phyloP scores from a whole-genome alignment of 2,797 vertebrate genomes.

The Coilia nasus region DNA sequence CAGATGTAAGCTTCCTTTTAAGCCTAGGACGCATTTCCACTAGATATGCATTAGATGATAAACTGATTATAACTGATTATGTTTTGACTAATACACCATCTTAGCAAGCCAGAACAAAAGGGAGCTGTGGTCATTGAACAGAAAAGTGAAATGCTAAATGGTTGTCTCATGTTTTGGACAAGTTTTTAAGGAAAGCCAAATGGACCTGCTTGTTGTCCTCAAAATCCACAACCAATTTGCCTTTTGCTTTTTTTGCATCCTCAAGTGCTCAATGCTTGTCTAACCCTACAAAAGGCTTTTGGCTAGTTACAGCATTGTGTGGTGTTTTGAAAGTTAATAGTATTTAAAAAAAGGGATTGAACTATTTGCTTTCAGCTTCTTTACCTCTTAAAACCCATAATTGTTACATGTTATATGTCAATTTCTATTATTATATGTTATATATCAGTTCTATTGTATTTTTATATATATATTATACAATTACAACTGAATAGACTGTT shows the following conservation, averaged over 20 bases:
- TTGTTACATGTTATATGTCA: neutral
- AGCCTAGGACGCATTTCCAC: neutral
- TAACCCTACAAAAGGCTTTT: neutral
- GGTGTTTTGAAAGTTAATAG: neutral
- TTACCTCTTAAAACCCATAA: neutral
- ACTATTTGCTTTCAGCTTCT: neutral
- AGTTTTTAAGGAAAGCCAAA: conserved; percentile 12
- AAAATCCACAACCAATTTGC: conserved; percentile 11
- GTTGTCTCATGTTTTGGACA: conserved; percentile 13
- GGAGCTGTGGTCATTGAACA: neutral
- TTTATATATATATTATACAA: neutral
- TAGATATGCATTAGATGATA: neutral
- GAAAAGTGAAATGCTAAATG: neutral
- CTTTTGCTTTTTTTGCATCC: neutral
- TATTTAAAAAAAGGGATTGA: neutral
- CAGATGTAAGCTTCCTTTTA: neutral
- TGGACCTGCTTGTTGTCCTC: conserved; percentile 3
- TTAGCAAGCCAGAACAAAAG: neutral
- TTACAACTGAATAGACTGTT: neutral
- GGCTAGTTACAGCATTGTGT: neutral
- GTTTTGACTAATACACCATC: neutral
- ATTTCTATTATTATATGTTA: neutral
- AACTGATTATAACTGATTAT: neutral
- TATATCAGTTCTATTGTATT: neutral
- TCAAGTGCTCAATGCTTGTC: neutral